Percentiles rank a stretch among this genome's conserved stretches.
Evolutionary conservation across 1,140 invertebrate species (phyloP).

Genomic region (Goniozus legneri): DNA sequence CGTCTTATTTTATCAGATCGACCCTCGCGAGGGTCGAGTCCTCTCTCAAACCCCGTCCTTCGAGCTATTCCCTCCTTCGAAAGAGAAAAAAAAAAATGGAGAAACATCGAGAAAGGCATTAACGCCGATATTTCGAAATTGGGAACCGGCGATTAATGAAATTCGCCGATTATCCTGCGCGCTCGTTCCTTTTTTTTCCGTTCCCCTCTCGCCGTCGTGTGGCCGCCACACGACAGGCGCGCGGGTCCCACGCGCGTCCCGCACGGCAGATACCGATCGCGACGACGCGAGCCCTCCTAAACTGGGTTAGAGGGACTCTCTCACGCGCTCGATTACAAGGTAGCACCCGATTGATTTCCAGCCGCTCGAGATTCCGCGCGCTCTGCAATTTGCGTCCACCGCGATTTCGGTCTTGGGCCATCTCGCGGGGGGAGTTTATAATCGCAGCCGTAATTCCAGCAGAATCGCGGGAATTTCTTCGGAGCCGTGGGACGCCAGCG

Average conservation of each 20-base stretch:
- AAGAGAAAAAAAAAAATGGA: too few species aligned
- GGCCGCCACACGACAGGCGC: conserved; percentile 30
- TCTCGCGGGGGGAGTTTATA: background rate
- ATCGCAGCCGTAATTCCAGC: conserved; percentile 8
- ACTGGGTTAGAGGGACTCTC: conserved; percentile 30
- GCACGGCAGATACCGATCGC: background rate
- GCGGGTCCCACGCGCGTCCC: background rate
- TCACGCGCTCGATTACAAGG: conserved; percentile 29
- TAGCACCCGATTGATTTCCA: conserved; percentile 20
- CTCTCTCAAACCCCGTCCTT: too few species aligned
- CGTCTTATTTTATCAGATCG: too few species aligned
- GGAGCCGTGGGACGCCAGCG: too few species aligned
- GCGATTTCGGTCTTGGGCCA: too few species aligned
- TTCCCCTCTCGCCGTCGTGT: conserved; percentile 17
- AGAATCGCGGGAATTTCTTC: too few species aligned
- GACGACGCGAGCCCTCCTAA: conserved; percentile 10
- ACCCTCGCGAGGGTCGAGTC: too few species aligned
- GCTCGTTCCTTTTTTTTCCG: background rate
- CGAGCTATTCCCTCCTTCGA: too few species aligned
- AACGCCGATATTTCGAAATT: too few species aligned
- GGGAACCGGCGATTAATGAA: too few species aligned
- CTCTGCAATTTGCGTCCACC: too few species aligned
- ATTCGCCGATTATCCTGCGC: background rate
- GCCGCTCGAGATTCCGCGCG: conserved; percentile 3
- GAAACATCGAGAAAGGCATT: too few species aligned